Conservation (phyloP, 2,113 vertebrate genomes). For the Nestor notabilis region DNA sequence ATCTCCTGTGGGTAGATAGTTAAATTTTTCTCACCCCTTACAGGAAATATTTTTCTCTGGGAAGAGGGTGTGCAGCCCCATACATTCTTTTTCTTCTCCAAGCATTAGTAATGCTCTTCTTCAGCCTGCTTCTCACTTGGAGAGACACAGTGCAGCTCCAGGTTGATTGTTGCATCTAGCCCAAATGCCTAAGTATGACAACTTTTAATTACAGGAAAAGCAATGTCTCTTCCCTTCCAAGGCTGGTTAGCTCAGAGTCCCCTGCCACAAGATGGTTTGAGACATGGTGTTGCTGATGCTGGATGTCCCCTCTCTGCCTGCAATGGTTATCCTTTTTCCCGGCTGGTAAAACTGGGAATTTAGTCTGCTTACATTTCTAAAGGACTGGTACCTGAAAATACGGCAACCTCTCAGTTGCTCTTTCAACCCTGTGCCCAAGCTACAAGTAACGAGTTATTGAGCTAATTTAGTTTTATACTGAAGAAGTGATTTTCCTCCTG, state of each 20-base stretch:
- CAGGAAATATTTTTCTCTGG: background rate
- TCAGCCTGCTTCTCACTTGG: background rate
- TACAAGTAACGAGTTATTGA: conserved; percentile 8
- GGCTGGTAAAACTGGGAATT: background rate
- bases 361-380: background rate
- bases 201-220: background rate
- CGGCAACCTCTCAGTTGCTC: background rate
- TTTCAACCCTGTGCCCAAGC: background rate
- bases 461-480: background rate
- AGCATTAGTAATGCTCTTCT: background rate
- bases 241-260: background rate
- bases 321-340: background rate
- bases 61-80: background rate
- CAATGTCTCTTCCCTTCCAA: accelerated
- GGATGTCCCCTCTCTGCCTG: background rate
- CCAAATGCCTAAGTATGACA: background rate
- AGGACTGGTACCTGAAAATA: background rate
- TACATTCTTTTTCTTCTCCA: background rate
- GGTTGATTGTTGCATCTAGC: background rate
- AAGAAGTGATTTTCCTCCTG: conserved; percentile 4
- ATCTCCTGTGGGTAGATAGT: background rate
- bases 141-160: background rate
- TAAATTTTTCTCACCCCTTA: background rate
- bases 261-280: background rate
- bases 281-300: background rate